These are phyloP conservation scores for Orgyia antiqua DNA, from an alignment of 2,888 invertebrate species.

Conservation along the genomic window DNA sequence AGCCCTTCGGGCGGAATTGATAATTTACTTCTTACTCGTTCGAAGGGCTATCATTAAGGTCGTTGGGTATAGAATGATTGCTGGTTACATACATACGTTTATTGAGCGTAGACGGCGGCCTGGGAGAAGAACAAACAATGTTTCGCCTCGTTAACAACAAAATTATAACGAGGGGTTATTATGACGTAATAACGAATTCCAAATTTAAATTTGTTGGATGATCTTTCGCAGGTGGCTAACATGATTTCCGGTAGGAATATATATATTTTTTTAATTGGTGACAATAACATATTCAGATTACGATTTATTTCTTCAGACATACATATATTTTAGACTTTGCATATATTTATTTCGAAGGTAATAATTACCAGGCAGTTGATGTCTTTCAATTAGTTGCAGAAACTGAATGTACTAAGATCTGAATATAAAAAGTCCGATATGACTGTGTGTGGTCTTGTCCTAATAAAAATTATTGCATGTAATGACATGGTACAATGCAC, in stretches of 20 bases:
- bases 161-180: constrained; percentile 64
- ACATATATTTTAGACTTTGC: no score
- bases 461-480: constrained; percentile 6
- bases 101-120: constrained; percentile 50
- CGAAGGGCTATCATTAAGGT: constrained; percentile 73
- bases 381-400: no score
- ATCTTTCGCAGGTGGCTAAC: constrained; percentile 36
- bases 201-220: constrained; percentile 36
- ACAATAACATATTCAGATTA: no score
- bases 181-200: constrained; percentile 48
- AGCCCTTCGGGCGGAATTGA: constrained; percentile 73
- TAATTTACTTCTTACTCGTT: constrained; percentile 76
- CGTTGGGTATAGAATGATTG: constrained; percentile 66
- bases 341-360: no score
- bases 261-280: no score
- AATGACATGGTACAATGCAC: no score
- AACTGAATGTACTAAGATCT: no score
- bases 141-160: constrained; percentile 69
- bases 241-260: constrained; percentile 14
- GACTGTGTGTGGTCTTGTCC: constrained; percentile 5
- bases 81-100: constrained; percentile 62
- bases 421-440: no score
- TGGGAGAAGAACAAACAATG: constrained; percentile 74
- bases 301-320: no score
- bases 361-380: no score